Percentiles rank a stretch among this genome's conserved stretches.
phyloP scores from a whole-genome alignment of 2,113 vertebrate genomes.

The Cettia cetti region DNA sequence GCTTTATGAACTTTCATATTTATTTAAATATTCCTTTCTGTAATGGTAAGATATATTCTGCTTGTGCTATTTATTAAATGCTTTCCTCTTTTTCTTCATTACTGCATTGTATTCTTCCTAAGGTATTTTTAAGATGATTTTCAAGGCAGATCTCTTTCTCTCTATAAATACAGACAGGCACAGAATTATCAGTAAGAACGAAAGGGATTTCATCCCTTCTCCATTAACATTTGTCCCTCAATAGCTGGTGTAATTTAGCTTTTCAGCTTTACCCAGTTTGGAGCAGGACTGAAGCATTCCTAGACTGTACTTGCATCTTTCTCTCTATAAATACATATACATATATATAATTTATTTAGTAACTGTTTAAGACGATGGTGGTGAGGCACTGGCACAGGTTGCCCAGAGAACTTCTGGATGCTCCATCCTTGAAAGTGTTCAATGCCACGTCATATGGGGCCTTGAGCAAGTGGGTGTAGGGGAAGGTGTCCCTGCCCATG shows the following conservation, averaged over 20 bases:
- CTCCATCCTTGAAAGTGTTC: neutral
- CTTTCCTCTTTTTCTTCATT: neutral
- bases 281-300: neutral
- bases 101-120: neutral
- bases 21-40: neutral
- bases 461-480: neutral
- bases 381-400: neutral
- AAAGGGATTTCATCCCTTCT: neutral
- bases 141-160: neutral
- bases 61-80: neutral
- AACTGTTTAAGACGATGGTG: rapidly evolving
- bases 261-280: neutral
- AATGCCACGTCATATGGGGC: no score
- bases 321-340: neutral
- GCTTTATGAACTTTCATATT: neutral
- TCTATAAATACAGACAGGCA: neutral
- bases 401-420: neutral
- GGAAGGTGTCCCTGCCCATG: neutral
- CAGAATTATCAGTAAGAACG: neutral
- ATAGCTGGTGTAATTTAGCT: neutral
- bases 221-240: rapidly evolving
- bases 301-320: neutral
- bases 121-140: neutral
- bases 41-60: neutral
- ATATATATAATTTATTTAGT: neutral